Conservation (phyloP, 2,113 vertebrate species). For the Myotis yumanensis region DNA sequence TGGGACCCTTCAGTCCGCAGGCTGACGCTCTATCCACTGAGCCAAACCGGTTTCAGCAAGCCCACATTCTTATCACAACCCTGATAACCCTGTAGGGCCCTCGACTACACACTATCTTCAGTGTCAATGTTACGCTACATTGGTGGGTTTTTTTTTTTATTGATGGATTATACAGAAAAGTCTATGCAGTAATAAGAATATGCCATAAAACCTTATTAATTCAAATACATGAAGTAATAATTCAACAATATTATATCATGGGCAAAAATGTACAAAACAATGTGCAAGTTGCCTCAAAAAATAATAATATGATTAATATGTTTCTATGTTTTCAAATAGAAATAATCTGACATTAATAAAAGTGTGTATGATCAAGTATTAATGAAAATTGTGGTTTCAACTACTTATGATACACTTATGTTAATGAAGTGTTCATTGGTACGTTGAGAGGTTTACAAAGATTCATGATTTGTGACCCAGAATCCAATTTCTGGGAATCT, state of each 20-base stretch:
- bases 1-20: too few relatives aligned
- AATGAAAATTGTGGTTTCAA: background rate
- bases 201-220: too few relatives aligned
- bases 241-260: background rate
- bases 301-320: background rate
- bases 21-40: too few relatives aligned
- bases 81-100: too few relatives aligned
- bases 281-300: background rate
- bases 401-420: background rate
- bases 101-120: too few relatives aligned
- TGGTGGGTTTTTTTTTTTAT: too few relatives aligned
- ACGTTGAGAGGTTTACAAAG: background rate
- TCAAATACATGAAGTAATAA: too few relatives aligned
- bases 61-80: too few relatives aligned
- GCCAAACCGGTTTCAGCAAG: too few relatives aligned
- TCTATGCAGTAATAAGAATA: too few relatives aligned
- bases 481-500: background rate
- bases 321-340: background rate
- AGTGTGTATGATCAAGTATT: background rate
- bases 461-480: background rate
- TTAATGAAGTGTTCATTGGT: background rate
- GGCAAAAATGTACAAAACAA: background rate
- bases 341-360: background rate
- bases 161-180: too few relatives aligned
- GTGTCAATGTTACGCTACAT: too few relatives aligned